A percentile compares a stretch with the other conserved stretches of the same genome.
Evolutionary conservation across 2,888 invertebrate species (phyloP).

Genomic region (Eustalomyia histrio): DNA sequence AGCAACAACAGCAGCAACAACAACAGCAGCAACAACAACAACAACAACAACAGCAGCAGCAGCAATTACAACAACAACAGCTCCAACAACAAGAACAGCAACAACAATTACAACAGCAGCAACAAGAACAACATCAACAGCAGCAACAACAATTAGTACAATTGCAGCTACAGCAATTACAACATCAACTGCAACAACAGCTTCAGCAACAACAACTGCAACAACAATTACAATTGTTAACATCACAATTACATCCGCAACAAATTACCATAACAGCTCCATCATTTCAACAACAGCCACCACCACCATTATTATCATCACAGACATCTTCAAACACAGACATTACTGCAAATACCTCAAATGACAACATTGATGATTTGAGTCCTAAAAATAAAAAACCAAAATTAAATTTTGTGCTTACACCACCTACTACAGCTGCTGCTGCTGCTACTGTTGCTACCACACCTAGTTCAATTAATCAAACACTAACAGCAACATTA

Average conservation of each 20-base stretch:
- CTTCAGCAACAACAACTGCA: slow-evolving; percentile 71
- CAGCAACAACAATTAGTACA: slow-evolving; percentile 64
- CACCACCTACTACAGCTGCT: slow-evolving; percentile 69
- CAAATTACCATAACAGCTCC: slow-evolving; percentile 64
- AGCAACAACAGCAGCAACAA: slow-evolving; percentile 62
- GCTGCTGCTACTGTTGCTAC: too few relatives aligned
- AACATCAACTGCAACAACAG: slow-evolving; percentile 63
- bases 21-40: slow-evolving; percentile 53
- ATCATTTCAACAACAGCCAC: slow-evolving; percentile 51
- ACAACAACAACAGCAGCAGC: slow-evolving; percentile 61
- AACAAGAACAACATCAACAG: slow-evolving; percentile 62
- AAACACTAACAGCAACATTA: slow-evolving; percentile 65
- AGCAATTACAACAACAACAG: slow-evolving; percentile 67
- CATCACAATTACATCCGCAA: slow-evolving; percentile 68
- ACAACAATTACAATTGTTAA: slow-evolving; percentile 69
- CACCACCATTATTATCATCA: slow-evolving; percentile 52
- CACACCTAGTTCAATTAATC: slow-evolving; percentile 55
- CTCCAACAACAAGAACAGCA: slow-evolving; percentile 72
- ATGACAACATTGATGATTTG: slow-evolving; percentile 62
- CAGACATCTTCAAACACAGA: slow-evolving; percentile 68
- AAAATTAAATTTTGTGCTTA: slow-evolving; percentile 78
- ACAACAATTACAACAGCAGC: slow-evolving; percentile 66
- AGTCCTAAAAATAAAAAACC: slow-evolving; percentile 76
- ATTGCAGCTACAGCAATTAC: slow-evolving; percentile 54
- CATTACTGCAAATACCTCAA: slow-evolving; percentile 58